Evolutionary conservation across 2,113 vertebrate species (phyloP).

Genomic region (Catharus minimus): DNA sequence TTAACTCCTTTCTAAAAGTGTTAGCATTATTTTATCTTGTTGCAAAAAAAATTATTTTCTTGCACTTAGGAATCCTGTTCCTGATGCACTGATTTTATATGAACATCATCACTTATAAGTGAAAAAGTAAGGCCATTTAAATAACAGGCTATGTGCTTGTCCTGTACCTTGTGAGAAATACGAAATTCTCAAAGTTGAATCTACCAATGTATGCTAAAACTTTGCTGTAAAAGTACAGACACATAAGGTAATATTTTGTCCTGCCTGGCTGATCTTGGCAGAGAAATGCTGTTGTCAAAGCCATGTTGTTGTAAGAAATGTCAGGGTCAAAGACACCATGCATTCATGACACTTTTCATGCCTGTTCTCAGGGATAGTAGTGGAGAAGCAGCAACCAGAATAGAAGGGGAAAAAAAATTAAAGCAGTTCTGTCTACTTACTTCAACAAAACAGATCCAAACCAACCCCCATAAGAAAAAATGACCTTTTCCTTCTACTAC

Average conservation of each 20-base stretch:
- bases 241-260: background rate
- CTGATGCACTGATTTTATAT: background rate
- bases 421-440: background rate
- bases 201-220: background rate
- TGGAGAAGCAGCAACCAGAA: background rate
- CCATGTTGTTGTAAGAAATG: background rate
- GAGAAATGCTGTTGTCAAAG: background rate
- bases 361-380: background rate
- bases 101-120: background rate
- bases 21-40: background rate
- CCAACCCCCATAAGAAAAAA: background rate
- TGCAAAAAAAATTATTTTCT: background rate
- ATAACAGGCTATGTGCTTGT: background rate
- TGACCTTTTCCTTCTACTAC: background rate
- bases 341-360: background rate
- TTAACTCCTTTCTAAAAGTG: background rate
- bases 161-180: background rate
- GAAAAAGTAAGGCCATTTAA: background rate
- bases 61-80: background rate
- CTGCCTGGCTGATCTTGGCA: background rate
- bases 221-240: background rate
- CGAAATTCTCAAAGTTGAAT: background rate
- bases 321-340: background rate
- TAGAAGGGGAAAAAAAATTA: accelerated
- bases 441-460: background rate